A percentile compares a stretch with the other conserved stretches of the same genome.
phyloP scores from a whole-genome alignment of 64 coral and sea anemone species.

The Porites lutea region DNA sequence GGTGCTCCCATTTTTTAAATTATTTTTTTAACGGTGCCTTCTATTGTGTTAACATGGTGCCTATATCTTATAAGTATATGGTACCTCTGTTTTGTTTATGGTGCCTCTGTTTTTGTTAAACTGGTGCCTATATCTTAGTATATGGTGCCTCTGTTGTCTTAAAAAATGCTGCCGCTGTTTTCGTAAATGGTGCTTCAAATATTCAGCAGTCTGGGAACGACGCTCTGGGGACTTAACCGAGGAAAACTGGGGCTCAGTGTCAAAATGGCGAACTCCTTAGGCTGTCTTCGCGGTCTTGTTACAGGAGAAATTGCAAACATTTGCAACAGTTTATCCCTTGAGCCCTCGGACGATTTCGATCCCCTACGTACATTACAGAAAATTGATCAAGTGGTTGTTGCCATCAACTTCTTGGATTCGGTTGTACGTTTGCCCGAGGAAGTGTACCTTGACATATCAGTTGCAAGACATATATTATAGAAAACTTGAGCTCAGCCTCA shows the following conservation, averaged over 20 bases:
- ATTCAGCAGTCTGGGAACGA: constrained; percentile 52
- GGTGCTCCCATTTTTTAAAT: background rate
- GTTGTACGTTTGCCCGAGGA: constrained; percentile 28
- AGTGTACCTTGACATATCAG: constrained; percentile 42
- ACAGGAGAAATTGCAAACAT: constrained; percentile 32
- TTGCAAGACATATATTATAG: constrained; percentile 17
- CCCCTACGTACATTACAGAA: constrained; percentile 17
- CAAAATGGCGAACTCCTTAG: constrained; percentile 32
- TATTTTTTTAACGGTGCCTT: background rate
- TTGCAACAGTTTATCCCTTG: background rate
- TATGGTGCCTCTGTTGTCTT: too few relatives aligned
- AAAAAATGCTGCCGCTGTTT: too few relatives aligned
- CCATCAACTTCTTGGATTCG: constrained; percentile 35
- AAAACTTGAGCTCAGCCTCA: constrained; percentile 42
- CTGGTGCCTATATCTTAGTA: too few relatives aligned
- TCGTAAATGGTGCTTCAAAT: background rate
- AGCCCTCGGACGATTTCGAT: background rate
- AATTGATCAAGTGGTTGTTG: constrained; percentile 36
- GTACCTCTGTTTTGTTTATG: background rate
- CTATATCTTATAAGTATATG: background rate
- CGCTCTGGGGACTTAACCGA: constrained; percentile 20
- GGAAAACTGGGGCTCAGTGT: constrained; percentile 14
- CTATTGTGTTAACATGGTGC: background rate
- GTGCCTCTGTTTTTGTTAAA: too few relatives aligned
- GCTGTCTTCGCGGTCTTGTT: background rate